These are phyloP conservation scores for Sinhomidia bicolor DNA, from an alignment of 2,888 invertebrate species.

Conservation along the genomic window DNA sequence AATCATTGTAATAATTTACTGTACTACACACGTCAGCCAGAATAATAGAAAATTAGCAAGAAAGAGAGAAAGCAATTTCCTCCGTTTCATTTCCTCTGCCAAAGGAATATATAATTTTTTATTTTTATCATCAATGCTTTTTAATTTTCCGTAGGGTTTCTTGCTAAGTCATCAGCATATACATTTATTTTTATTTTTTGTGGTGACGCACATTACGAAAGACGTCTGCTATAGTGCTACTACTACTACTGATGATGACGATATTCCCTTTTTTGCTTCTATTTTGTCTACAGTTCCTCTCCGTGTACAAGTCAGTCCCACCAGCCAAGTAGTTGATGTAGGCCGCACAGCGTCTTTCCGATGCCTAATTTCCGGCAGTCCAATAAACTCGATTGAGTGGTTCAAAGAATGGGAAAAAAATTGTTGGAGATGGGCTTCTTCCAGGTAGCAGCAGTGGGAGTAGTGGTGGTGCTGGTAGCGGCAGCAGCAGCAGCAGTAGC, in stretches of 20 bases:
- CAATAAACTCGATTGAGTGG: constrained; percentile 91
- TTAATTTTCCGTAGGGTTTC: constrained; percentile 14
- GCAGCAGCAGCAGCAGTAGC: constrained; percentile 1
- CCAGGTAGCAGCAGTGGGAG: constrained; percentile 8
- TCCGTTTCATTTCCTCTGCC: constrained; percentile 24
- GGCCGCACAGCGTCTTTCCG: constrained; percentile 93
- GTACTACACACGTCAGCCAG: not conserved
- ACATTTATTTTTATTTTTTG: not conserved
- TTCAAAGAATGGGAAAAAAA: constrained; percentile 88
- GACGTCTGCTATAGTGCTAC: no score
- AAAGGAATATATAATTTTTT: not conserved
- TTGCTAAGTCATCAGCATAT: not conserved
- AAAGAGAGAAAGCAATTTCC: constrained; percentile 38
- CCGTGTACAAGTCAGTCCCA: constrained; percentile 86
- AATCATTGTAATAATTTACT: not conserved
- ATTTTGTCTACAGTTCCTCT: constrained; percentile 87
- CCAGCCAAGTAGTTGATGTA: constrained; percentile 88
- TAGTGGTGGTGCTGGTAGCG: constrained; percentile 34
- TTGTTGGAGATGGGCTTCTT: constrained; percentile 84
- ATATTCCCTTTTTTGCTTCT: no score
- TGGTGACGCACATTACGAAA: no score
- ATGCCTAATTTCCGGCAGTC: constrained; percentile 93
- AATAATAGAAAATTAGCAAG: constrained; percentile 6
- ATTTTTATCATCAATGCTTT: constrained; percentile 33
- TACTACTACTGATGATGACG: no score